These are phyloP conservation scores for Hydropotes inermis DNA, from an alignment of 2,113 vertebrate genomes.

Conservation along the genomic window DNA sequence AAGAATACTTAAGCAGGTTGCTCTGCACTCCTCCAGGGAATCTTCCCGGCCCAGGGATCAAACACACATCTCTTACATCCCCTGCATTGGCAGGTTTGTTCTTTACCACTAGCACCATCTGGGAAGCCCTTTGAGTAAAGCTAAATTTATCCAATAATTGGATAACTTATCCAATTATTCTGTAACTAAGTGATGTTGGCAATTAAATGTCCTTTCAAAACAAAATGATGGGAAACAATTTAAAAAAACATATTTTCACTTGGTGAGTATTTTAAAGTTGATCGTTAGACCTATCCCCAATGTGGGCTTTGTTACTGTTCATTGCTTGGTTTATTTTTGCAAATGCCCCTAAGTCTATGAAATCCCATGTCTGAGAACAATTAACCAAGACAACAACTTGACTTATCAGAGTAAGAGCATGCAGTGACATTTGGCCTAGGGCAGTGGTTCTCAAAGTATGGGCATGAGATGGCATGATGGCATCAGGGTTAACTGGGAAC, in stretches of 20 bases:
- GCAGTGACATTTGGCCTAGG: not conserved
- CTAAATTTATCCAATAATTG: not conserved
- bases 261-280: not conserved
- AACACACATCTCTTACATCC: not conserved
- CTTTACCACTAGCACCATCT: not conserved
- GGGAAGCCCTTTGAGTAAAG: not conserved
- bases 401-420: not conserved
- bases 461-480: not conserved
- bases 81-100: not conserved
- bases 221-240: not conserved
- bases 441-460: not conserved
- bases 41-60: not conserved
- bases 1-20: not conserved
- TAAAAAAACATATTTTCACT: not conserved
- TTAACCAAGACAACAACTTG: not conserved
- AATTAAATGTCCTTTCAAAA: constrained; percentile 20
- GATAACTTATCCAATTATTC: not conserved
- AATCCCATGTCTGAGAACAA: not conserved
- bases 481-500: not conserved
- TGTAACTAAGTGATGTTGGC: not conserved
- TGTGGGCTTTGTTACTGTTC: not conserved
- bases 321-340: not conserved
- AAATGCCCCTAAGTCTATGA: not conserved
- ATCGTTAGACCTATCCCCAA: not conserved
- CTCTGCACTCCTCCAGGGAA: not conserved